Evolutionary conservation across 1,140 invertebrate species (phyloP).

Genomic region (Drosophila nasuta): DNA sequence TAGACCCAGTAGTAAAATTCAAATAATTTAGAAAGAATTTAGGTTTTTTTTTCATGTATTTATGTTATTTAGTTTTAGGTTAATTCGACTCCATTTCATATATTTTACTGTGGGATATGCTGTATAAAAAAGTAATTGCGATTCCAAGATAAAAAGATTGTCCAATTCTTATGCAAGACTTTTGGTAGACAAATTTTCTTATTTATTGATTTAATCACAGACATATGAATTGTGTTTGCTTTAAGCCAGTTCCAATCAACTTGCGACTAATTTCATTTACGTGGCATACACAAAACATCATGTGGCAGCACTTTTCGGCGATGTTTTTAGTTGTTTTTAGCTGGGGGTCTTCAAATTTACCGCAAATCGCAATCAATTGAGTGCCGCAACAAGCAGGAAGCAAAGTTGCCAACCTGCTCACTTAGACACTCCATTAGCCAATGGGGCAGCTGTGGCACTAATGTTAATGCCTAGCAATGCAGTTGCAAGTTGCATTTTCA

Average conservation of each 20-base stretch:
- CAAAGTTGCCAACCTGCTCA: constrained; percentile 28
- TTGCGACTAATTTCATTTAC: background rate
- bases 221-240: background rate
- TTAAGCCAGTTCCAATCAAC: background rate
- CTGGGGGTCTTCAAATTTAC: constrained; percentile 11
- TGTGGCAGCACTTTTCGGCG: constrained; percentile 3
- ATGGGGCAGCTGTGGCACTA: constrained; percentile 12
- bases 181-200: no score
- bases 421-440: constrained; percentile 58
- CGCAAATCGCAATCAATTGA: constrained; percentile 20
- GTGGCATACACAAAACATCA: background rate
- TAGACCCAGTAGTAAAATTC: no score
- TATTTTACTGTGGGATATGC: no score
- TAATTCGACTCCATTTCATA: no score
- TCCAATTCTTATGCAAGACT: no score
- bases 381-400: constrained; percentile 37
- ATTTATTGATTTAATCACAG: no score
- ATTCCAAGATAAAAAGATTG: no score
- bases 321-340: background rate
- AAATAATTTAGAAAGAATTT: no score
- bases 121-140: no score
- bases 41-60: no score
- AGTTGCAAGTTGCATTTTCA: constrained; percentile 6
- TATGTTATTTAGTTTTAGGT: no score
- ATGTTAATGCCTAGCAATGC: constrained; percentile 14